phyloP scores from a whole-genome alignment of 2,113 vertebrate genomes.

The Sigmodon hispidus region DNA sequence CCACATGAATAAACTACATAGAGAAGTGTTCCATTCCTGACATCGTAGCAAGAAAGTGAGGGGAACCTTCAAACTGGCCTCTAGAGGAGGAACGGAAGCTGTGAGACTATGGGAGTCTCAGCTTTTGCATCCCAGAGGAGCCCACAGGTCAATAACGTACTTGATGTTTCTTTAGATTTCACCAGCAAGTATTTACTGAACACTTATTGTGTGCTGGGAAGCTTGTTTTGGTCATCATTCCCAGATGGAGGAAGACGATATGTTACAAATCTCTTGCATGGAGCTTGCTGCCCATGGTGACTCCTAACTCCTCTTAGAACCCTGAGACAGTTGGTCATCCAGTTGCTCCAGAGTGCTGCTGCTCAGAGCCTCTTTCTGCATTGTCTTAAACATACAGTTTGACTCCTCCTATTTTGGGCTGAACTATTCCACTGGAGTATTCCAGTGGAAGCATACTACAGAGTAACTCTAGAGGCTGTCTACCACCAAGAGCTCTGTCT shows the following conservation, averaged over 20 bases:
- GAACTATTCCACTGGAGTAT: not conserved
- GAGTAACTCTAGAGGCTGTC: not conserved
- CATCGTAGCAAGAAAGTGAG: slow-evolving; percentile 5
- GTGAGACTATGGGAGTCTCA: not conserved
- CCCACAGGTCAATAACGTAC: not conserved
- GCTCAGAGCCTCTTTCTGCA: not conserved
- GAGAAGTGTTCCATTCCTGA: not conserved
- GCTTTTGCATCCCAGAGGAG: not conserved
- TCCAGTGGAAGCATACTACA: not conserved
- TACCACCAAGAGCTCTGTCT: not conserved
- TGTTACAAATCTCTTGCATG: not conserved
- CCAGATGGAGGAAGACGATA: not conserved
- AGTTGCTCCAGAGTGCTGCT: not conserved
- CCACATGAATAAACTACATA: not conserved
- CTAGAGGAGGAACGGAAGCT: not conserved
- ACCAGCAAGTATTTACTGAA: not conserved
- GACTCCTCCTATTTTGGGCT: not conserved
- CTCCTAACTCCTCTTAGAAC: not conserved
- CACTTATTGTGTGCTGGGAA: not conserved
- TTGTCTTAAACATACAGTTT: not conserved
- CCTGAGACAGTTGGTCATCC: not conserved
- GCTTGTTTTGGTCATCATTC: slow-evolving; percentile 17
- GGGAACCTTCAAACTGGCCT: not conserved
- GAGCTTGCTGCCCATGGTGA: not conserved
- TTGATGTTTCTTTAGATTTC: not conserved